A percentile compares a stretch with the other conserved stretches of the same genome.
Evolutionary conservation across 2,797 vertebrate species (phyloP).

Genomic region (Distichodus sexfasciatus): DNA sequence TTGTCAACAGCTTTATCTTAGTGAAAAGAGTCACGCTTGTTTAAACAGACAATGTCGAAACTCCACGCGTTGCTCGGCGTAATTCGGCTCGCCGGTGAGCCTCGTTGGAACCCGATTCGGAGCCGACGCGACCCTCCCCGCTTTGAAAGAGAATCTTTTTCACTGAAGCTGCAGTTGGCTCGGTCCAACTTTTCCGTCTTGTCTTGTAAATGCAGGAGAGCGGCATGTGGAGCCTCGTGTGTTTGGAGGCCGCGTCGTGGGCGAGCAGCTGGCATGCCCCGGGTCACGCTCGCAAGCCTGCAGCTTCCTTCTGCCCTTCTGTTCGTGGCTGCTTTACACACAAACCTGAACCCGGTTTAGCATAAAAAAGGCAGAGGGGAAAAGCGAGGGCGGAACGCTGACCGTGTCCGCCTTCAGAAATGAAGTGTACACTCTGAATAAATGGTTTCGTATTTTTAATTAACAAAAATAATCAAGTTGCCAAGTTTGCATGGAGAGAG

Average conservation of each 20-base stretch:
- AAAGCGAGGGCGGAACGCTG: background rate
- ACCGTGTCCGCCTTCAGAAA: no score
- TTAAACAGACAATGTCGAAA: background rate
- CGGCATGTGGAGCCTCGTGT: constrained; percentile 44
- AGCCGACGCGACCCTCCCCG: background rate
- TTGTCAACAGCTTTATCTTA: constrained; percentile 29
- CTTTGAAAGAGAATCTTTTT: background rate
- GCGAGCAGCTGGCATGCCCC: constrained; percentile 38
- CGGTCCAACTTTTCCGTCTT: background rate
- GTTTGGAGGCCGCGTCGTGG: constrained; percentile 19
- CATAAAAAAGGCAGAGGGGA: constrained; percentile 25
- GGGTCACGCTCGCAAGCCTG: constrained; percentile 7
- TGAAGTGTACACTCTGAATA: no score
- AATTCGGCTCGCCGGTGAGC: background rate
- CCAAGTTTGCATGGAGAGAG: no score
- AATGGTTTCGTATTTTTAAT: no score
- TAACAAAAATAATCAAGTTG: no score
- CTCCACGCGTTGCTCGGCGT: background rate
- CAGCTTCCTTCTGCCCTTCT: constrained; percentile 30
- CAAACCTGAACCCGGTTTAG: constrained; percentile 4
- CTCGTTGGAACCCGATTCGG: background rate
- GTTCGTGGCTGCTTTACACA: constrained; percentile 25
- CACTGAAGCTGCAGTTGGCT: background rate
- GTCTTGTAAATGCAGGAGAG: background rate
- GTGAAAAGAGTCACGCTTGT: background rate